Base-by-base conservation (phyloP, 2,113 vertebrate species). In the Boleophthalmus pectinirostris region DNA sequence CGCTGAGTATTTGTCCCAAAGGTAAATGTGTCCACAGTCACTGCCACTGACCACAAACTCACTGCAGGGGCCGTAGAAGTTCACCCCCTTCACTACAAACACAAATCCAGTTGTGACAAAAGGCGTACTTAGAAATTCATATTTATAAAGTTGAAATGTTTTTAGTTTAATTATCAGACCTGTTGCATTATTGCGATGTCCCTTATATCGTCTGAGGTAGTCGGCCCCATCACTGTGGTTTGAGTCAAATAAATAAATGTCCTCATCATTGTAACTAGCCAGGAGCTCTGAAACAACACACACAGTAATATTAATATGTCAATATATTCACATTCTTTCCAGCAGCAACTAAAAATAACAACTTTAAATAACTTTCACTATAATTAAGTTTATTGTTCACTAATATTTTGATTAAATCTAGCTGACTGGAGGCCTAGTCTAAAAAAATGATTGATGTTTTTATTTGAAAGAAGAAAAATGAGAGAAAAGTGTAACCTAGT, bases 211-310 rank as follows among this genome's bases (percentile, higher is more conserved):
- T 87, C 94, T 94, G 80, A 92, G 38, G 74, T 96, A 97, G 80
- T 96, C 95, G 0, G 96, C 96, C 0, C 97, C 97, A 0, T 98
- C 96, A 7, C 96, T 98, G 93, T 98, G 96, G 72, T 93, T 94
- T 1, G 96, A 92, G 91, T 98, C 94, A 88, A 98, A 98, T 78
- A 98, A 93, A 85, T 98, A 98, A 89, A 98, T 97, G 88, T 98
- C 97, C 70, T 98, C 97, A 0, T 98, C 97, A 0, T 98, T 98
- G 90, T 98, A 98, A 85, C 95, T 98, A 82, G 95, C 93, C 87
- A 98, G 89, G 72, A 98, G 95, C 86, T 98, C 97, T 98, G 89
- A 1, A 43, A 29, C 15, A 58, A 25, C 15, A 33, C 2, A 61
- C 15, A 14, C 5, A 7, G 1, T 25, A 25, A 61, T 24, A 33